Percentiles rank a stretch among this genome's conserved stretches.
These are phyloP conservation scores for Heliconius hermathena DNA, from an alignment of 1,140 invertebrate genomes.

Conservation along the genomic window DNA sequence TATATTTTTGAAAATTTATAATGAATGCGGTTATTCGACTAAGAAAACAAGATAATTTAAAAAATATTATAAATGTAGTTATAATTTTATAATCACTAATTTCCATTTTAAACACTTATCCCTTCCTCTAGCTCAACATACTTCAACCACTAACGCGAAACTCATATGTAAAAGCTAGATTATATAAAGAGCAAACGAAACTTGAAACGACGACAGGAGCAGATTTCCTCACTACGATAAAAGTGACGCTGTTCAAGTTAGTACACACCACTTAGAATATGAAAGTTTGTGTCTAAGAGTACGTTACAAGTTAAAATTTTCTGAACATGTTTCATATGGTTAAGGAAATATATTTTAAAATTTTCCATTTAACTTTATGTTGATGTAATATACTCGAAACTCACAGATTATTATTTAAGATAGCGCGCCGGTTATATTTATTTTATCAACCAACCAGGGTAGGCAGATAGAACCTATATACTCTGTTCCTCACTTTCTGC, in stretches of 20 bases:
- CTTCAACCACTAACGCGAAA: too few species aligned
- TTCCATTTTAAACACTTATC: too few species aligned
- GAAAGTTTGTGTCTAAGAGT: background rate
- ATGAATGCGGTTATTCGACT: too few species aligned
- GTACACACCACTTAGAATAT: slow-evolving; percentile 5
- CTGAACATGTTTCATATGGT: background rate
- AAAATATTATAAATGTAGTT: too few species aligned
- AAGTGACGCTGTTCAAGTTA: slow-evolving; percentile 20
- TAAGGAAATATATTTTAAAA: background rate
- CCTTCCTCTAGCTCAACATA: too few species aligned
- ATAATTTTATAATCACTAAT: too few species aligned
- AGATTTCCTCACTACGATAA: slow-evolving; percentile 18
- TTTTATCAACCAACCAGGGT: too few species aligned
- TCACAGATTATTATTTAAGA: too few species aligned
- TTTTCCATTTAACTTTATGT: background rate
- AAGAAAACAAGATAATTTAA: background rate
- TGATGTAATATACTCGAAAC: background rate
- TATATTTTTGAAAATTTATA: too few species aligned
- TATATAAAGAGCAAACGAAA: background rate
- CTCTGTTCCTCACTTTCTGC: too few species aligned
- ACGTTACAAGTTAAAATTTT: background rate
- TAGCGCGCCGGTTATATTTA: too few species aligned
- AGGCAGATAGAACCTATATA: too few species aligned
- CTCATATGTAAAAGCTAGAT: background rate
- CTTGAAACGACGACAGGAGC: background rate